Evolutionary conservation across 2,113 vertebrate species (phyloP), one percentile per base, ranked within the genome.

Genomic region (Plecotus auritus): DNA sequence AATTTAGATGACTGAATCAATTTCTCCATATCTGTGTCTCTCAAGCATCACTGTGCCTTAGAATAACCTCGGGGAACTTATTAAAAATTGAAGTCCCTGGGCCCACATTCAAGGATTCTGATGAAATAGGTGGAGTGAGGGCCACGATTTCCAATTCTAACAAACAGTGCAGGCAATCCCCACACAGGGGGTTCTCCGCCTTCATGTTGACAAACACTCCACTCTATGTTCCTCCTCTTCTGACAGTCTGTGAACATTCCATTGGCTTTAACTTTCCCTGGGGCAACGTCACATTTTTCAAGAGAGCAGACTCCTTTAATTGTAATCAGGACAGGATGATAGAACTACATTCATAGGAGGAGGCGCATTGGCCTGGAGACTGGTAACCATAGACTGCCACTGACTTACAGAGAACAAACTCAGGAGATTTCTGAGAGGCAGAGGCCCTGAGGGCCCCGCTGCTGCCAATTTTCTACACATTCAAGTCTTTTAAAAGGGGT

Each of bases 391-490:
- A 80, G 66, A 88, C 77, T 73, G 49, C 49, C 28, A 0, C 35
- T 80, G 35, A 45, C 83, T 87, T 87, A 89, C 28, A 82, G 56
- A 84, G 85, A 87, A 66, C 10, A 73, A 90, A 85, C 4, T 61
- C 69, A 37, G 22, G 40, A 95, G 76, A 84, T 88, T 93, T 84
- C 67, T 85, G 73, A 97, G 64, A 78, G 12, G 35, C 67, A 37
- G 59, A 70, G 56, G 73, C 67, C 56, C 1, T 0, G 20, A 73
- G 23, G 35, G 61, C 32, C 45, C n/a, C 23, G 1, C 18, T 22
- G 17, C 56, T 95, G 84, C 40, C 59, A 59, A n/a, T 77, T 90
- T 72, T 12, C 67, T 42, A 88, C 17, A n/a, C n/a, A 47, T 49
- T 76, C 7, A 73, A 64, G 73, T 42, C 51, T 93, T 95, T 92